A percentile compares a stretch with the other conserved stretches of the same genome.
Evolutionary conservation across 2,113 vertebrate species (phyloP).

Genomic region (Hippocampus zosterae): DNA sequence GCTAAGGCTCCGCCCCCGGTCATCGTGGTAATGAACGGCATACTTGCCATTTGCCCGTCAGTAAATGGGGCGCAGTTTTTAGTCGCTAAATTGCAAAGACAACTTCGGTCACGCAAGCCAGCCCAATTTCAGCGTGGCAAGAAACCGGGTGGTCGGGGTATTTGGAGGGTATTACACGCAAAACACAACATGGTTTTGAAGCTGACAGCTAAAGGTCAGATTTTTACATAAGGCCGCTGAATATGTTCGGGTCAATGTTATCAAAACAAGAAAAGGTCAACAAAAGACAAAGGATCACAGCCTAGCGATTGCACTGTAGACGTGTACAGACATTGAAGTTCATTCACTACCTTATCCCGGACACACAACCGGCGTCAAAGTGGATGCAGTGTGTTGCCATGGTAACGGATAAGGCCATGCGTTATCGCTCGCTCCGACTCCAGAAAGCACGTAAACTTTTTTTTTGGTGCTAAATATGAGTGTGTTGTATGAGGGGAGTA

Average conservation of each 20-base stretch:
- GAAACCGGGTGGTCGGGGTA: no score
- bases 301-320: background rate
- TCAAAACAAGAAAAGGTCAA: slow-evolving; percentile 2
- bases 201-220: background rate
- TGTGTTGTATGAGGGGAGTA: background rate
- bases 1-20: no score
- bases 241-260: background rate
- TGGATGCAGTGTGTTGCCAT: slow-evolving; percentile 42
- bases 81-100: no score
- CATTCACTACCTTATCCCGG: slow-evolving; percentile 33
- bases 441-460: slow-evolving; percentile 43
- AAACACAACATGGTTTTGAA: background rate
- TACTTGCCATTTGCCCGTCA: no score
- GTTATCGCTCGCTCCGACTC: slow-evolving; percentile 37
- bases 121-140: no score
- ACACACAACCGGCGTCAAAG: slow-evolving; percentile 36
- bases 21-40: no score
- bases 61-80: no score
- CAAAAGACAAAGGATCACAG: background rate
- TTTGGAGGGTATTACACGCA: background rate
- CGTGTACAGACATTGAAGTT: slow-evolving; percentile 9
- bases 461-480: slow-evolving; percentile 1
- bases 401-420: slow-evolving; percentile 50
- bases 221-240: background rate
- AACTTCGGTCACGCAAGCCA: no score